Evolutionary conservation across 2,797 vertebrate genomes (phyloP).

Genomic region (Phaenicophaeus curvirostris): DNA sequence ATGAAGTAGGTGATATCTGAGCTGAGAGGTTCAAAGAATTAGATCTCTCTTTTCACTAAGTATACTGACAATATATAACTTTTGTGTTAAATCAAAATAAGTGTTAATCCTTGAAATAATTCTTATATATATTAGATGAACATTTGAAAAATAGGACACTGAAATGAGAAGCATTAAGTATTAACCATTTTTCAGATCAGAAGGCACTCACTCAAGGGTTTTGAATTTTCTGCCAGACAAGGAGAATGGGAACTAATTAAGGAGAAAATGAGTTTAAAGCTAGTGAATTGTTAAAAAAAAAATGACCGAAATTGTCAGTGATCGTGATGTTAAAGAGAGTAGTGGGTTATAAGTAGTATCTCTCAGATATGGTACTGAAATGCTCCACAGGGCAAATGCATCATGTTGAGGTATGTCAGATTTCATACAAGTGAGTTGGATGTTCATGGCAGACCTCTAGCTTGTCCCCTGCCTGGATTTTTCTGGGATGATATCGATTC

Average conservation of each 20-base stretch:
- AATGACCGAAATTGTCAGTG: neutral
- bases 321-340: neutral
- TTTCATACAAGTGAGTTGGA: neutral
- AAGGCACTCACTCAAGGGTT: neutral
- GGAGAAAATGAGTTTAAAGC: constrained; percentile 42
- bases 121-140: neutral
- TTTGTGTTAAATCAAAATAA: constrained; percentile 4
- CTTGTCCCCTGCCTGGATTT: neutral
- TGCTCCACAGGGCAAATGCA: neutral
- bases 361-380: neutral
- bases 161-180: constrained; percentile 46
- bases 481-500: neutral
- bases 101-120: neutral
- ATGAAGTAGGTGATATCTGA: neutral
- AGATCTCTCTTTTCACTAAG: neutral
- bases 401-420: neutral
- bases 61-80: neutral
- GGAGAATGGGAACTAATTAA: constrained; percentile 40
- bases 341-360: neutral
- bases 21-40: neutral
- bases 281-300: neutral
- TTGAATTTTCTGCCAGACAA: constrained; percentile 41
- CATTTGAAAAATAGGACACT: constrained; percentile 22
- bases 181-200: constrained; percentile 31
- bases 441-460: neutral